Conservation (phyloP, 2,888 invertebrate species). For the Cantharis flavilabris region DNA sequence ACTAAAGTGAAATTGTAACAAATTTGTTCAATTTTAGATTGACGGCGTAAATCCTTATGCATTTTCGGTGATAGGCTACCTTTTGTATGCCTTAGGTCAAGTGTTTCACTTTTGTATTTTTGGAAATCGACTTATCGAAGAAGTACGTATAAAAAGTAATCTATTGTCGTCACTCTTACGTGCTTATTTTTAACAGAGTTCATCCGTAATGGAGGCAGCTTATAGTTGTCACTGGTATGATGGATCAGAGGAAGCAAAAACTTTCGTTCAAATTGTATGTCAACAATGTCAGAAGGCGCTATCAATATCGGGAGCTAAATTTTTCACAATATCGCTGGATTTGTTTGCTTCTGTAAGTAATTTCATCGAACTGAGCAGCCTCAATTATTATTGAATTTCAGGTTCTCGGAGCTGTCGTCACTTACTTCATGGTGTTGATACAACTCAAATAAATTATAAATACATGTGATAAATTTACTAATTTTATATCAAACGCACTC, state of each 20-base stretch:
- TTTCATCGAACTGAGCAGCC: not conserved
- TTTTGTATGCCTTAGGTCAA: slow-evolving; percentile 80
- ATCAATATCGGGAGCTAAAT: slow-evolving; percentile 87
- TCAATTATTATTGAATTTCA: slow-evolving; percentile 44
- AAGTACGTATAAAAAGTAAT: slow-evolving; percentile 60
- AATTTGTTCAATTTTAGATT: slow-evolving; percentile 58
- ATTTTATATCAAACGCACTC: not conserved
- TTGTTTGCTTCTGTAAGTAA: slow-evolving; percentile 81
- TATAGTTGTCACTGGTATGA: slow-evolving; percentile 92
- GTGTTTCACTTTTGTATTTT: slow-evolving; percentile 88
- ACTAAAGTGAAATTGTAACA: not conserved
- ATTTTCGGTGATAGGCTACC: slow-evolving; percentile 77
- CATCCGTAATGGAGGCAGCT: slow-evolving; percentile 90
- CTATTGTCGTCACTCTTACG: too few species aligned
- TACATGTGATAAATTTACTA: not conserved
- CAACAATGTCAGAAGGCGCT: slow-evolving; percentile 89
- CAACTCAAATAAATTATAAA: slow-evolving; percentile 71
- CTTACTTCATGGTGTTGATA: slow-evolving; percentile 91
- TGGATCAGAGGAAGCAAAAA: slow-evolving; percentile 87
- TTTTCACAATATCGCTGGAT: slow-evolving; percentile 86
- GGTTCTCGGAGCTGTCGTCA: slow-evolving; percentile 87
- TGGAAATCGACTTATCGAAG: slow-evolving; percentile 85
- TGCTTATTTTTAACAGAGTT: slow-evolving; percentile 64
- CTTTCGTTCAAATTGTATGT: slow-evolving; percentile 88
- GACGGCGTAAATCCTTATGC: slow-evolving; percentile 77